Percentiles rank a stretch among this genome's conserved stretches.
These are phyloP conservation scores for Bungarus multicinctus DNA, from an alignment of 2,113 vertebrate genomes.

Conservation along the genomic window DNA sequence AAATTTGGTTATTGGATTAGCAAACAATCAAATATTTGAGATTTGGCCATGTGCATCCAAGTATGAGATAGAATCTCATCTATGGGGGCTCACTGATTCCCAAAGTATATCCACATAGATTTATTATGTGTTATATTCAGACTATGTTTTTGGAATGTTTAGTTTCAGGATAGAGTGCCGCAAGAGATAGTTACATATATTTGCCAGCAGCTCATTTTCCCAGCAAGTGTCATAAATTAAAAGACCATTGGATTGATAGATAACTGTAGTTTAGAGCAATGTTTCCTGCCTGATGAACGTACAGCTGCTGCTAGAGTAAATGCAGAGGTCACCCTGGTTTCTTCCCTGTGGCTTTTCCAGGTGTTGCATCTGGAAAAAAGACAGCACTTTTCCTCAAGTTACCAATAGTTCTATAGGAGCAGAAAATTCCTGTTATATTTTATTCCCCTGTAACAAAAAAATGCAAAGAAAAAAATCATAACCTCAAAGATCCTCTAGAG, in stretches of 20 bases:
- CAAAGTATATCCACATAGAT: not conserved
- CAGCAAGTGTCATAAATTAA: constrained; percentile 35
- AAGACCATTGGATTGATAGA: constrained; percentile 28
- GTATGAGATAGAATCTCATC: not conserved
- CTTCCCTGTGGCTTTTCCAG: constrained; percentile 62
- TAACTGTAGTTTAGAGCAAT: constrained; percentile 17
- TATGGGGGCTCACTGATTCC: not conserved
- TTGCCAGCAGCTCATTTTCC: not conserved
- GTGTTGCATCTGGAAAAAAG: constrained; percentile 67
- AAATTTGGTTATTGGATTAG: not conserved
- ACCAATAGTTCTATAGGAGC: constrained; percentile 54
- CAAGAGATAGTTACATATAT: not conserved
- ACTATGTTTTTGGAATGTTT: not conserved
- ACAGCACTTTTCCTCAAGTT: constrained; percentile 27
- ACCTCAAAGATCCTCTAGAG: not conserved
- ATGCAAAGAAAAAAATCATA: not conserved
- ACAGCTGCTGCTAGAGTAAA: constrained; percentile 49
- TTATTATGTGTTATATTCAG: not conserved
- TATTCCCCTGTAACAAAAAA: not conserved
- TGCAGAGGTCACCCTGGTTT: constrained; percentile 59
- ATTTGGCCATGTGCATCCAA: not conserved
- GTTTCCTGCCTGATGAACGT: constrained; percentile 40
- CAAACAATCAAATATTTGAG: not conserved
- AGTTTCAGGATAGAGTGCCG: not conserved
- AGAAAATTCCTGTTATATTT: not conserved